These are phyloP conservation scores for Chymomyza amoena DNA, from an alignment of 2,888 invertebrate species.

Conservation along the genomic window DNA sequence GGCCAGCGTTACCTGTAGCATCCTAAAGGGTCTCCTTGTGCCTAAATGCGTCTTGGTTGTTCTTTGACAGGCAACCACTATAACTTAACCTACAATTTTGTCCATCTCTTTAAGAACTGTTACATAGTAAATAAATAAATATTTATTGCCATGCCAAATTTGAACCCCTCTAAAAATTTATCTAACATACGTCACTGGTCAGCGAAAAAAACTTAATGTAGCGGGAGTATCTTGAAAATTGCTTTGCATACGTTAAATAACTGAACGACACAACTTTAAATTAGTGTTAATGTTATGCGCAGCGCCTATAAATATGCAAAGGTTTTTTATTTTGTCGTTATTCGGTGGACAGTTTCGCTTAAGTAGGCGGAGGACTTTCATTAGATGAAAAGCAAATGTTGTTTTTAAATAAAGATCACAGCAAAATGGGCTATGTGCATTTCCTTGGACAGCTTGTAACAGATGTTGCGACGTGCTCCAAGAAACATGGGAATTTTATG, in stretches of 20 bases:
- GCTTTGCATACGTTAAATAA: conserved; percentile 7
- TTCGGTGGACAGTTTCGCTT: not conserved
- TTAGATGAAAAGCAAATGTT: conserved; percentile 46
- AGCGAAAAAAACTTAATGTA: not conserved
- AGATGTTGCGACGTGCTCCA: not conserved
- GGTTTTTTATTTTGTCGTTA: conserved; percentile 19
- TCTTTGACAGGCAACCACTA: no score
- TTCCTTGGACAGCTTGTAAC: not conserved
- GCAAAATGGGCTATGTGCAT: not conserved
- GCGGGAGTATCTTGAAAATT: conserved; percentile 46
- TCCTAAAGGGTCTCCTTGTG: no score
- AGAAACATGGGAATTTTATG: not conserved
- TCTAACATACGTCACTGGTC: no score
- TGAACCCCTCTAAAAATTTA: no score
- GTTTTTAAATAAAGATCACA: not conserved
- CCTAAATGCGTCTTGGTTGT: no score
- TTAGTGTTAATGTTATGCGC: conserved; percentile 54
- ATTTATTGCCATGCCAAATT: no score
- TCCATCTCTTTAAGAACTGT: no score
- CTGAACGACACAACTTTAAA: conserved; percentile 42
- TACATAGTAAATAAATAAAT: no score
- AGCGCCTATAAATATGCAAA: conserved; percentile 60
- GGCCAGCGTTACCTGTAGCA: no score
- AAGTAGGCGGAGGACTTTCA: conserved; percentile 27
- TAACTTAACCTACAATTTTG: no score